These are phyloP conservation scores for Ceratitis capitata DNA, from an alignment of 1,140 invertebrate species.

Conservation along the genomic window DNA sequence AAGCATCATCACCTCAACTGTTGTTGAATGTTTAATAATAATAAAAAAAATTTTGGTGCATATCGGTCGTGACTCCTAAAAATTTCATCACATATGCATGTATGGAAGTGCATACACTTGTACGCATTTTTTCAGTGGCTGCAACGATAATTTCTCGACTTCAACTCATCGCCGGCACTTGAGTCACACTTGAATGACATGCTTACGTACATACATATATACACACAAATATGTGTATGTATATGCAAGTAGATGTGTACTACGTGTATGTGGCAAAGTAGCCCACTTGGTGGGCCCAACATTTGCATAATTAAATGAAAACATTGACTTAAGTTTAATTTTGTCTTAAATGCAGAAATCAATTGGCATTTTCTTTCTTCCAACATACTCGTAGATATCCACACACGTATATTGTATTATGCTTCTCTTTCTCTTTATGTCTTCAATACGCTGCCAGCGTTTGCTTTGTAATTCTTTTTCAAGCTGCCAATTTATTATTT, in stretches of 20 bases:
- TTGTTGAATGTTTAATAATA: too few relatives aligned
- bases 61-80: too few relatives aligned
- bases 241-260: too few relatives aligned
- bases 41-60: too few relatives aligned
- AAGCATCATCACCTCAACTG: too few relatives aligned
- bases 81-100: too few relatives aligned
- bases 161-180: background rate
- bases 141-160: background rate
- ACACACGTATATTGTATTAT: too few relatives aligned
- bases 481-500: too few relatives aligned
- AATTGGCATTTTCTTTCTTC: background rate
- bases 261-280: background rate
- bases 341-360: conserved; percentile 12
- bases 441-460: background rate
- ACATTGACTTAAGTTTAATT: conserved; percentile 46
- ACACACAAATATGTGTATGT: too few relatives aligned
- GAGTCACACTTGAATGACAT: too few relatives aligned
- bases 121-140: background rate
- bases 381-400: too few relatives aligned
- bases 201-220: too few relatives aligned
- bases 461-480: background rate
- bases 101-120: background rate
- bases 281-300: conserved; percentile 41
- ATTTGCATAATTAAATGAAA: conserved; percentile 62
- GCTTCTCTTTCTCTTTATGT: background rate